These are phyloP conservation scores for Dendronephthya gigantea DNA, from an alignment of 64 coral and sea anemone species.

Conservation along the genomic window DNA sequence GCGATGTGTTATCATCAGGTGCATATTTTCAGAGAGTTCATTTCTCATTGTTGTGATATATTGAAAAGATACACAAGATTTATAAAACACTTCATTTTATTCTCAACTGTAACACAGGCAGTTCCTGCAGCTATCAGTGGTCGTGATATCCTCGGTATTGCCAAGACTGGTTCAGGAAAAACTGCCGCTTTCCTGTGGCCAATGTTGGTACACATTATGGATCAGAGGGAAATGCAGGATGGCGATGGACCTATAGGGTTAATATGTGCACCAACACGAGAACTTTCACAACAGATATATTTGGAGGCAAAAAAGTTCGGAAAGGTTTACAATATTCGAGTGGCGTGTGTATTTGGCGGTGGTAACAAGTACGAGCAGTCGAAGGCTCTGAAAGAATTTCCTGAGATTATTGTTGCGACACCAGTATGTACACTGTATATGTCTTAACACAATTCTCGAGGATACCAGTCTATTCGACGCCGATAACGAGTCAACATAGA, in stretches of 20 bases:
- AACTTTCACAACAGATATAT: conserved; percentile 94
- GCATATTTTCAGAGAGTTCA: too few species aligned
- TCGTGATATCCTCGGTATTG: conserved; percentile 93
- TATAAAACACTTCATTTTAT: too few species aligned
- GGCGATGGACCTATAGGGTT: conserved; percentile 93
- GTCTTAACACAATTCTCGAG: too few species aligned
- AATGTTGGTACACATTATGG: conserved; percentile 85
- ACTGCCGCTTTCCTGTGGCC: conserved; percentile 96
- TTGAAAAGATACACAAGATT: too few species aligned
- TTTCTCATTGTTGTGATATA: too few species aligned
- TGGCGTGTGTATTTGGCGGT: conserved; percentile 85
- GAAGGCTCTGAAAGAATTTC: conserved; percentile 74
- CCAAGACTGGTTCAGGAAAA: conserved; percentile 97
- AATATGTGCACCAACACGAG: conserved; percentile 95
- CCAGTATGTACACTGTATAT: conserved; percentile 88
- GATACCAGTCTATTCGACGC: too few species aligned
- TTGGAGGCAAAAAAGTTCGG: conserved; percentile 76
- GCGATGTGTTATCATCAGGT: too few species aligned
- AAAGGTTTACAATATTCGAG: conserved; percentile 92
- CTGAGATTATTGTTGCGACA: conserved; percentile 97
- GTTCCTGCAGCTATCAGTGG: conserved; percentile 81
- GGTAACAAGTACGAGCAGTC: conserved; percentile 97
- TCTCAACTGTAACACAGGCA: too few species aligned
- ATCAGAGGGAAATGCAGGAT: conserved; percentile 71
- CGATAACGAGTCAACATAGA: too few species aligned